Conservation (phyloP, 2,797 vertebrate species). For the Acropternis orthonyx region DNA sequence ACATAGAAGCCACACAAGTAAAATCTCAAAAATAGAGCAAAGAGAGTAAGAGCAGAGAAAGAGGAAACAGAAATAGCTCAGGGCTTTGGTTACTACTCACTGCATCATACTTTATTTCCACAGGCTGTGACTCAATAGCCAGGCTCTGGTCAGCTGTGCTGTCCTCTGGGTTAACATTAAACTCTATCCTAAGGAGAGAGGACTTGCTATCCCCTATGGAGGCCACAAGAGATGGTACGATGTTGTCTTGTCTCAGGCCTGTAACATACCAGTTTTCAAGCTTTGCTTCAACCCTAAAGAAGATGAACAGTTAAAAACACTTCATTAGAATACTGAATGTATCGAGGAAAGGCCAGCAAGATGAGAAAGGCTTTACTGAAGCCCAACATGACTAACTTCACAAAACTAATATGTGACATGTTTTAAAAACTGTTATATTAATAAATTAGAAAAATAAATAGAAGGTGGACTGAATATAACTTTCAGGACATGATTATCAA, state of each 20-base stretch:
- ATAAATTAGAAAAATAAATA: neutral
- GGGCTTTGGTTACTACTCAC: slow-evolving; percentile 72
- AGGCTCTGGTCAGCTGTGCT: slow-evolving; percentile 87
- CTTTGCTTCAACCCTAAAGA: slow-evolving; percentile 85
- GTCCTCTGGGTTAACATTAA: slow-evolving; percentile 87
- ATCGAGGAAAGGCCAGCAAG: neutral
- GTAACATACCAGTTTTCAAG: slow-evolving; percentile 93
- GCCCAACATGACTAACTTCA: neutral
- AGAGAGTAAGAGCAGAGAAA: neutral
- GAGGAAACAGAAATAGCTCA: neutral
- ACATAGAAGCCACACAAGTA: neutral
- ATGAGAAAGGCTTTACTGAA: neutral
- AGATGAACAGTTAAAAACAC: neutral
- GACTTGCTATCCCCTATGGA: slow-evolving; percentile 85
- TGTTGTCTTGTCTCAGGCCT: slow-evolving; percentile 84
- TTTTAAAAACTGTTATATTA: neutral
- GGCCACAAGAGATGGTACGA: slow-evolving; percentile 88
- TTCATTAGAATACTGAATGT: neutral
- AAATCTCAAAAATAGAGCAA: neutral
- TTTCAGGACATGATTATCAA: neutral
- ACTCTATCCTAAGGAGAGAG: slow-evolving; percentile 86
- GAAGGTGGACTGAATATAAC: neutral
- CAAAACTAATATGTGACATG: neutral
- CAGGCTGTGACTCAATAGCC: slow-evolving; percentile 87
- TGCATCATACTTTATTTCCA: slow-evolving; percentile 94